phyloP scores from a whole-genome alignment of 2,888 invertebrate genomes.

The Zygaena filipendulae region DNA sequence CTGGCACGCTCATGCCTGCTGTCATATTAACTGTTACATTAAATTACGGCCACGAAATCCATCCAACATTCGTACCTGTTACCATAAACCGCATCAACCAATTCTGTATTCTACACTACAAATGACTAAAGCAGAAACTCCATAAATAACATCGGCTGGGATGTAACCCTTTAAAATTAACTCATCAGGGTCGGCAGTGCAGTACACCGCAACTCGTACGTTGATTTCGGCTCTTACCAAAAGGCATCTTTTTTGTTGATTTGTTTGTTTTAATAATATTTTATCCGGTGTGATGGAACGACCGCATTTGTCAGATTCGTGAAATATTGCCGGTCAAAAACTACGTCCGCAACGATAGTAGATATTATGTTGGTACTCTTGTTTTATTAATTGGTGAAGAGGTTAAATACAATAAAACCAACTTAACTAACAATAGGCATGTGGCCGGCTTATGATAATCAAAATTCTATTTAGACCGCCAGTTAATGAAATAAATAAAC shows the following conservation, averaged over 20 bases:
- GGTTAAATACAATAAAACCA: too few relatives aligned
- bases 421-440: too few relatives aligned
- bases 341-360: too few relatives aligned
- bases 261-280: constrained; percentile 70
- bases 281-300: constrained; percentile 65
- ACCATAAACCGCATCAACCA: constrained; percentile 22
- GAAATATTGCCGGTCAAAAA: constrained; percentile 51
- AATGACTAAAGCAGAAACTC: too few relatives aligned
- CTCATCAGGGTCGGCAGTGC: constrained; percentile 45
- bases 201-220: constrained; percentile 58
- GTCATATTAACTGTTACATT: constrained; percentile 70
- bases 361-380: too few relatives aligned
- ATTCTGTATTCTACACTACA: too few relatives aligned
- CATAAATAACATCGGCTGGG: too few relatives aligned
- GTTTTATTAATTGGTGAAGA: too few relatives aligned
- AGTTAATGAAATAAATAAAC: too few relatives aligned
- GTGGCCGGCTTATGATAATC: too few relatives aligned
- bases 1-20: constrained; percentile 63
- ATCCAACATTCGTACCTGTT: constrained; percentile 49
- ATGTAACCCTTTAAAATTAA: too few relatives aligned
- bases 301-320: constrained; percentile 62
- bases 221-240: constrained; percentile 67
- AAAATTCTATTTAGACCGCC: too few relatives aligned
- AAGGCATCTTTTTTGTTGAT: constrained; percentile 61
- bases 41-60: constrained; percentile 60